Evolutionary conservation across 2,113 vertebrate species (phyloP).

Genomic region (Cheilinus undulatus): DNA sequence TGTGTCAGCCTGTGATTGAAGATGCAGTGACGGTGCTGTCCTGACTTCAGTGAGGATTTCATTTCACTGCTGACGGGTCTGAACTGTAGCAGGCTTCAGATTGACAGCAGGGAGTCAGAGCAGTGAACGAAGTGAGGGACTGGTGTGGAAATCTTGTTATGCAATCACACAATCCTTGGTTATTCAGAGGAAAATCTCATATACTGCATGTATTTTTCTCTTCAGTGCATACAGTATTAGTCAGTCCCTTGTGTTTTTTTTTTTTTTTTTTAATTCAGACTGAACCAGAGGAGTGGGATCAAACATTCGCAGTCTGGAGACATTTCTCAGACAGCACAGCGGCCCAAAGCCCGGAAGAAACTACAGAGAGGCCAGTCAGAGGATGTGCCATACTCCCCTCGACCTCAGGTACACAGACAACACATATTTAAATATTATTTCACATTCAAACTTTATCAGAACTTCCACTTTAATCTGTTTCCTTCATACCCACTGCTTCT

Average conservation of each 20-base stretch:
- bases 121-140: background rate
- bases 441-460: background rate
- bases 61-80: no score
- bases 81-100: no score
- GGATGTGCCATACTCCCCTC: slow-evolving; percentile 82
- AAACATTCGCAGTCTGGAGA: slow-evolving; percentile 91
- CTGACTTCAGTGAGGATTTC: no score
- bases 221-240: background rate
- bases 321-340: slow-evolving; percentile 83
- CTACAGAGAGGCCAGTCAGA: slow-evolving; percentile 90
- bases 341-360: slow-evolving; percentile 81
- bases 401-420: slow-evolving; percentile 74
- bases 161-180: background rate
- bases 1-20: no score
- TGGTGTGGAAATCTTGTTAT: background rate
- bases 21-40: no score
- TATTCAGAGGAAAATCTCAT: background rate
- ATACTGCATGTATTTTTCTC: no score
- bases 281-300: slow-evolving; percentile 86
- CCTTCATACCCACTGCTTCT: background rate
- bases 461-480: background rate
- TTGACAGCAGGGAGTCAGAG: no score
- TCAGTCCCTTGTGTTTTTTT: slow-evolving; percentile 25
- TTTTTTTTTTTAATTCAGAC: slow-evolving; percentile 46
- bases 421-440: background rate